A percentile compares a stretch with the other conserved stretches of the same genome.
Evolutionary conservation across 2,113 vertebrate genomes (phyloP).

Genomic region (Sylvia atricapilla): DNA sequence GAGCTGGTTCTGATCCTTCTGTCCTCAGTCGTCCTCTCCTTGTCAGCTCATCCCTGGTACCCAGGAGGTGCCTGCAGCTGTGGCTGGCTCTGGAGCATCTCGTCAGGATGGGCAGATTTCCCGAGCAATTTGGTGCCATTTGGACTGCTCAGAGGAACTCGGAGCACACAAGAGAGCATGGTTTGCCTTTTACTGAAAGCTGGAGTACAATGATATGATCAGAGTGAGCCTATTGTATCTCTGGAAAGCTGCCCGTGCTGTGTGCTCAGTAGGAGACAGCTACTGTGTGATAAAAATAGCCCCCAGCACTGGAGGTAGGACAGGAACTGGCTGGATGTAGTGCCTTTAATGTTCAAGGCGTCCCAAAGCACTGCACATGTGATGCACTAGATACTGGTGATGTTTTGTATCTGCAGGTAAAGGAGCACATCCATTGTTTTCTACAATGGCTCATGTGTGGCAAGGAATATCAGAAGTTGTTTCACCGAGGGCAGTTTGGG

Average conservation of each 20-base stretch:
- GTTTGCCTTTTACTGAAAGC: not conserved
- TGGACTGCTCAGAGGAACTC: not conserved
- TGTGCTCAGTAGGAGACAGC: not conserved
- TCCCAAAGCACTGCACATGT: not conserved
- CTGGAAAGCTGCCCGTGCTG: not conserved
- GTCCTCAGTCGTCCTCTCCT: not conserved
- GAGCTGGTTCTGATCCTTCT: not conserved
- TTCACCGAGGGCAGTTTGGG: not conserved
- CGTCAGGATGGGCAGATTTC: not conserved
- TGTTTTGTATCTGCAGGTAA: not conserved
- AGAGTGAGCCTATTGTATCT: conserved; percentile 2
- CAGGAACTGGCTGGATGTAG: conserved; percentile 23
- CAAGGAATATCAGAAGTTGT: not conserved
- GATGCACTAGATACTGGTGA: not conserved
- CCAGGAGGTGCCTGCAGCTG: not conserved
- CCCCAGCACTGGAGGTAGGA: not conserved
- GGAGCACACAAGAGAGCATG: not conserved
- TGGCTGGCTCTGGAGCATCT: not conserved
- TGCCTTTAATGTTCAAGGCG: conserved; percentile 23
- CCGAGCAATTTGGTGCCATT: not conserved
- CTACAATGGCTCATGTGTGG: not conserved
- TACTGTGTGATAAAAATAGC: conserved; percentile 12
- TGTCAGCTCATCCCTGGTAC: not conserved
- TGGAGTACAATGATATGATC: not conserved
- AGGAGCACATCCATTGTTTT: not conserved